Conservation (phyloP, 1,140 invertebrate species). For the Papilio polyxenes region DNA sequence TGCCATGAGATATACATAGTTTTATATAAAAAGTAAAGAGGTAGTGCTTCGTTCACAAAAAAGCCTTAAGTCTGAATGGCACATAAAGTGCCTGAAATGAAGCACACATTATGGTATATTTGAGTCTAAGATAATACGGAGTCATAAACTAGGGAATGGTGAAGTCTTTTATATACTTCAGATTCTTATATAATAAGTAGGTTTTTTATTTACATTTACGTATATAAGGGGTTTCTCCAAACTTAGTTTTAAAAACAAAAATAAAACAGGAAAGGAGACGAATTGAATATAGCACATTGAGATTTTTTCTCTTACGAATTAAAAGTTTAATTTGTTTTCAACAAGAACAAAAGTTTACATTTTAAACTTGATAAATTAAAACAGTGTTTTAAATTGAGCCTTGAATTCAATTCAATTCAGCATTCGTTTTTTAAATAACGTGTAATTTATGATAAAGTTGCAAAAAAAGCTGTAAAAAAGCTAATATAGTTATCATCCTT, state of each 20-base stretch:
- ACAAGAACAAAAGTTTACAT: too few species aligned
- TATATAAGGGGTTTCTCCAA: too few species aligned
- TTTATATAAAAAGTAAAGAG: neutral
- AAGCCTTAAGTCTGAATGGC: neutral
- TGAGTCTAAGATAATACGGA: neutral
- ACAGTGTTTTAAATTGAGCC: too few species aligned
- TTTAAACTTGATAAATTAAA: too few species aligned
- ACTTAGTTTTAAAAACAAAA: too few species aligned
- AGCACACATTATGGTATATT: neutral
- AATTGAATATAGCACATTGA: too few species aligned
- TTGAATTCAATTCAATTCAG: too few species aligned
- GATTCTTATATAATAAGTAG: neutral
- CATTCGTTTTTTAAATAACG: neutral
- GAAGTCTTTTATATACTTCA: neutral
- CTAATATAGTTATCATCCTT: neutral
- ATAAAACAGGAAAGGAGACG: too few species aligned
- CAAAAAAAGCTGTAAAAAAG: neutral
- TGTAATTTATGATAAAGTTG: neutral
- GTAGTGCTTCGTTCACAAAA: constrained; percentile 18
- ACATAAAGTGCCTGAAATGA: neutral
- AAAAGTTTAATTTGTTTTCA: too few species aligned
- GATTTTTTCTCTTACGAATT: too few species aligned
- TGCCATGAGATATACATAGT: neutral
- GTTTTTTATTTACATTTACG: too few species aligned
- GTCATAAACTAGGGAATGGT: neutral